A percentile compares a stretch with the other conserved stretches of the same genome.
Evolutionary conservation across 2,888 invertebrate genomes (phyloP).

Genomic region (Sinelater perroti): DNA sequence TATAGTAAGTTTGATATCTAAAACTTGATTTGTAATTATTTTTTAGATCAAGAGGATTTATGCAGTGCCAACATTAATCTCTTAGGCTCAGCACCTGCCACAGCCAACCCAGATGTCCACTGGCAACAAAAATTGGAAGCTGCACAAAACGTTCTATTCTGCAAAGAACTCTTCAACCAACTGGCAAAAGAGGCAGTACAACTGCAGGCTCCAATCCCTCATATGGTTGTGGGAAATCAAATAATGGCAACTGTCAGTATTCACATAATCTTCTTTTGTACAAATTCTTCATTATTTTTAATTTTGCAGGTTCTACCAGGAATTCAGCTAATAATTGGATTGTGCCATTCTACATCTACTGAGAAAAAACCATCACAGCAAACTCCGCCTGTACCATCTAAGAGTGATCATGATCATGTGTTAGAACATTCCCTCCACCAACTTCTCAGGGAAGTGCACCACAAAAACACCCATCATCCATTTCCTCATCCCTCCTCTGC

Average conservation of each 20-base stretch:
- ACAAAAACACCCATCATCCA: conserved; percentile 91
- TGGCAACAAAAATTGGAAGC: conserved; percentile 98
- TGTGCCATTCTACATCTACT: conserved; percentile 85
- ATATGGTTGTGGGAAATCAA: conserved; percentile 96
- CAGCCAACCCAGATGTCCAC: conserved; percentile 78
- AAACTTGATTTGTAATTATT: conserved; percentile 2
- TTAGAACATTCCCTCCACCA: conserved; percentile 96
- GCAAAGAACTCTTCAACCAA: conserved; percentile 94
- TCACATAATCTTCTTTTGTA: background rate
- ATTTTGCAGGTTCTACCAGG: conserved; percentile 83
- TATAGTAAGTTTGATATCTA: too few species aligned
- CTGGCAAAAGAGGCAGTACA: conserved; percentile 95
- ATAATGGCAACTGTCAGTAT: conserved; percentile 87
- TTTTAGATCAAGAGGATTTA: conserved; percentile 86
- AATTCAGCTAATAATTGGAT: conserved; percentile 88
- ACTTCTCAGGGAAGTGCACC: conserved; percentile 89
- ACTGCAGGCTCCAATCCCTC: conserved; percentile 90
- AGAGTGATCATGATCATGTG: conserved; percentile 92
- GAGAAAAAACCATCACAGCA: conserved; percentile 62
- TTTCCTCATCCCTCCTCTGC: conserved; percentile 96
- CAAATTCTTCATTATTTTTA: background rate
- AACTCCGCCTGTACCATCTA: conserved; percentile 61
- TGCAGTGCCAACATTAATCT: conserved; percentile 85
- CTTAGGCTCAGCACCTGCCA: conserved; percentile 77
- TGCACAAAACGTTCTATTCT: conserved; percentile 96